Conservation (phyloP, 2,113 vertebrate species). For the Litocranius walleri region DNA sequence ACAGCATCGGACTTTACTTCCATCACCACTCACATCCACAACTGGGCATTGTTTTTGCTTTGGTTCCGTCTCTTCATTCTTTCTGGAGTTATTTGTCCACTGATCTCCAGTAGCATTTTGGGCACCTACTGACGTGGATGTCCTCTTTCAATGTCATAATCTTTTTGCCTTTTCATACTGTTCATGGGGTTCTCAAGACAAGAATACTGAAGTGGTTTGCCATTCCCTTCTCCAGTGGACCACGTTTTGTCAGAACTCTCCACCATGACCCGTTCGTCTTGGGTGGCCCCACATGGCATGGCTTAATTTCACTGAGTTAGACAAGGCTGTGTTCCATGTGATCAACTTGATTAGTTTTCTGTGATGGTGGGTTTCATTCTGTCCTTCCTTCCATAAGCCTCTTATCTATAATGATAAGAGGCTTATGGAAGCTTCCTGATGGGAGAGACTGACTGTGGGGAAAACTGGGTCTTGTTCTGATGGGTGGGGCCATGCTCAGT, state of each 20-base stretch:
- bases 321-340: neutral
- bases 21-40: neutral
- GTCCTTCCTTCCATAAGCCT: too few relatives aligned
- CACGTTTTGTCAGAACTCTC: neutral
- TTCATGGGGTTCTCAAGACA: neutral
- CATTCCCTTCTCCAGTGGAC: neutral
- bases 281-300: too few relatives aligned
- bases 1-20: neutral
- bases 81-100: neutral
- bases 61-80: neutral
- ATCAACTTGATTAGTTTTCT: neutral
- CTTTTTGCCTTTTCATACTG: neutral
- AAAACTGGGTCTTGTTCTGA: neutral
- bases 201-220: neutral
- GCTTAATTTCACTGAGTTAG: neutral
- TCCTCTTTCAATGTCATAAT: neutral
- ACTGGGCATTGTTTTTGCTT: neutral
- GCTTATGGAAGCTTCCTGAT: neutral
- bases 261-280: neutral
- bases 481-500: neutral
- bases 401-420: neutral
- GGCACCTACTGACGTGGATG: neutral
- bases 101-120: neutral
- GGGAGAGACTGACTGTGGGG: neutral
- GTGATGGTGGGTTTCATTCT: neutral